A percentile compares a stretch with the other conserved stretches of the same genome.
phyloP scores from a whole-genome alignment of 2,888 invertebrate species.

The Apeira syringaria region DNA sequence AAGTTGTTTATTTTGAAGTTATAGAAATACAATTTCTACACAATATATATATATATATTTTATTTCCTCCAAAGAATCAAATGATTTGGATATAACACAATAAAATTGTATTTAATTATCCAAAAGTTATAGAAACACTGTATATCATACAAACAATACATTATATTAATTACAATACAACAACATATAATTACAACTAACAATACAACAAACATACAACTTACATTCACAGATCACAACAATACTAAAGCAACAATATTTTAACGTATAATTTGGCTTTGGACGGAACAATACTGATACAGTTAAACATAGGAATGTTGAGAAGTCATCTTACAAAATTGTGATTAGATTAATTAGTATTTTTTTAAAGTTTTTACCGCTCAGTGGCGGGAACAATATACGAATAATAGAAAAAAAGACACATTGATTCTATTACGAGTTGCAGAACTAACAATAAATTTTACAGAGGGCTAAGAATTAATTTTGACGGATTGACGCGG shows the following conservation, averaged over 20 bases:
- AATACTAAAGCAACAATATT: conserved; percentile 37
- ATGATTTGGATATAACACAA: conserved; percentile 45
- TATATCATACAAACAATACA: conserved; percentile 71
- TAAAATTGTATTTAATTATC: conserved; percentile 62
- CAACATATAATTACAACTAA: conserved; percentile 40
- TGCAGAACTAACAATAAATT: no score
- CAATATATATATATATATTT: conserved; percentile 35
- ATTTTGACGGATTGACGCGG: no score
- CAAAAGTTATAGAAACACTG: conserved; percentile 73
- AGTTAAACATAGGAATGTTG: neutral
- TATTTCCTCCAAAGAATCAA: conserved; percentile 48
- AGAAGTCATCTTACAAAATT: no score
- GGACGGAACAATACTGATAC: conserved; percentile 19
- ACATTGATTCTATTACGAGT: no score
- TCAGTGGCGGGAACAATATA: no score
- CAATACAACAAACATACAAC: conserved; percentile 36
- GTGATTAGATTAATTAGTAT: no score
- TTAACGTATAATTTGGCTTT: conserved; percentile 25
- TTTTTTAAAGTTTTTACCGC: no score
- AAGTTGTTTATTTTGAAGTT: conserved; percentile 15
- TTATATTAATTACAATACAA: conserved; percentile 64
- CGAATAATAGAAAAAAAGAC: no score
- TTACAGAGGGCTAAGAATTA: no score
- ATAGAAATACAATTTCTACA: conserved; percentile 47
- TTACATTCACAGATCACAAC: conserved; percentile 48